Evolutionary conservation across 2,888 invertebrate species (phyloP), one percentile per base, ranked within the genome.

Genomic region (Epistrophe grossulariae): DNA sequence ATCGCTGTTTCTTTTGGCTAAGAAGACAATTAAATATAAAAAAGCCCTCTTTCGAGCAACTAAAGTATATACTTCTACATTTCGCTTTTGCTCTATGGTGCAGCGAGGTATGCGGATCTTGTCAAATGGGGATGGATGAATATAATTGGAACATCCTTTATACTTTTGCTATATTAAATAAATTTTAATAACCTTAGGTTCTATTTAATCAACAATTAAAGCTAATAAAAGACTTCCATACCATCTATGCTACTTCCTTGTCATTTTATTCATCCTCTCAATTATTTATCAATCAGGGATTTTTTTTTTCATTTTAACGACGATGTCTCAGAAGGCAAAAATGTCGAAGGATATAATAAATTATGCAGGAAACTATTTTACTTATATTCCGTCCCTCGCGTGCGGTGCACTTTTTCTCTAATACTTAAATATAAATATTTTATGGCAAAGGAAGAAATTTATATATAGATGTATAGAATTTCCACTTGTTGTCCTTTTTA

Each of bases 241-340:
- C 35, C 35, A 9, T 9, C 28, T n/a, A 55, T n/a, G n/a, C n/a
- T n/a, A 4, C 9, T 55, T 31, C 17, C 9, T 15, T 55, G 28
- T 55, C n/a, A 9, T 19, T n/a, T 59, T 7, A 13, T 10, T 7
- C 11, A 79, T 76, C 84, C 79, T 45, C 70, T 84, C 74, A 72
- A 76, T 68, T 84, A 84, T 80, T 76, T 60, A 84, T 80, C 79
- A 80, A 80, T 84, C 4, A 15, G 5, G 5, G 19, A 10, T 15
- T 45, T 28, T 45, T 28, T 43, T 15, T 3, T 59, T n/a, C n/a
- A 17, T 17, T n/a, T 17, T 24, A 62, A 62, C 43, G 24, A 62
- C 60, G 15, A 17, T 10, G 10, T n/a, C 35, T 35, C 19, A 24
- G 1, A 28, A 4, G 24, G n/a, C 28, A 43, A 43, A 19, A 15